phyloP scores from a whole-genome alignment of 1,140 invertebrate species.

The Homarus americanus region DNA sequence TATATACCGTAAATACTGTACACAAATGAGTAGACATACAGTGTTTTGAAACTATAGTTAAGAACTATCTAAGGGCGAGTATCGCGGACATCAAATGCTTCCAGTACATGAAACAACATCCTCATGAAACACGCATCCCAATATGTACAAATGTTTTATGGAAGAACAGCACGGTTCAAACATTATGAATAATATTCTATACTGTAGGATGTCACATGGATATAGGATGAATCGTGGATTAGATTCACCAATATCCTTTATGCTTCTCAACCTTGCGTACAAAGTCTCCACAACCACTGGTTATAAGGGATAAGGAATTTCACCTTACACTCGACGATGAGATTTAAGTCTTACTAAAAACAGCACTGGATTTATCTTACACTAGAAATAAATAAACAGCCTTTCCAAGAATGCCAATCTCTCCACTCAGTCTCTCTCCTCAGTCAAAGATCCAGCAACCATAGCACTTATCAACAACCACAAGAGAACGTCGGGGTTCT shows the following conservation, averaged over 20 bases:
- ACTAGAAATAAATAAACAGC: slow-evolving; percentile 57
- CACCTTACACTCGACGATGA: slow-evolving; percentile 54
- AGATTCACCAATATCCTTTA: slow-evolving; percentile 20
- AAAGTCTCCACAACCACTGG: slow-evolving; percentile 60
- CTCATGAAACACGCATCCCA: slow-evolving; percentile 17
- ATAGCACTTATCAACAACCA: background rate
- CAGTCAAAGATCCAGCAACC: background rate
- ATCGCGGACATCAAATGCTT: slow-evolving; percentile 9
- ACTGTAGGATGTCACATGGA: slow-evolving; percentile 33
- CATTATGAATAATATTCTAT: background rate
- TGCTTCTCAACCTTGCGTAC: background rate
- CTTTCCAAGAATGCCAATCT: slow-evolving; percentile 38
- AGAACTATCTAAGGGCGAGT: background rate
- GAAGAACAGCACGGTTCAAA: slow-evolving; percentile 55
- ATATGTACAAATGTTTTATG: slow-evolving; percentile 40
- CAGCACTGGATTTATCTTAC: slow-evolving; percentile 52
- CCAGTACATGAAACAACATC: slow-evolving; percentile 39
- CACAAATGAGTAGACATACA: too few relatives aligned
- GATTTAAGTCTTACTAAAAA: slow-evolving; percentile 25
- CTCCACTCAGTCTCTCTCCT: background rate
- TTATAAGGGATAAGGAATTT: slow-evolving; percentile 42
- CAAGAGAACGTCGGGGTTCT: background rate
- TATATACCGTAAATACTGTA: too few relatives aligned
- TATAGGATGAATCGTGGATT: background rate
- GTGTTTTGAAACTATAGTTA: too few relatives aligned